Percentiles rank a stretch among this genome's conserved stretches.
phyloP scores from a whole-genome alignment of 1,140 invertebrate species.

The Drosophila ohnishii region DNA sequence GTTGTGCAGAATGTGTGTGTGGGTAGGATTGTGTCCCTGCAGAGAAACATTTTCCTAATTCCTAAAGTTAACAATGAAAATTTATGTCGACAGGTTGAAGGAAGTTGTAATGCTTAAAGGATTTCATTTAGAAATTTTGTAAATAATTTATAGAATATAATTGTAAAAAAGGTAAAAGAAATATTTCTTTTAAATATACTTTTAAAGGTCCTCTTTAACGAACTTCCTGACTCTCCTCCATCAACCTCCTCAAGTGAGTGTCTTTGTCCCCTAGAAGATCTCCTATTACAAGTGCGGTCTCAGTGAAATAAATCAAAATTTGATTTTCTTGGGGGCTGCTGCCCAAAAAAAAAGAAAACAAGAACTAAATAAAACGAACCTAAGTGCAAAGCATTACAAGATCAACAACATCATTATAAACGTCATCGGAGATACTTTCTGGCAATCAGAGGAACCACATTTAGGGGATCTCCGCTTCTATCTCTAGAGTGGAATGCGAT shows the following conservation, averaged over 20 bases:
- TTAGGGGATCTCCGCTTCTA: not conserved
- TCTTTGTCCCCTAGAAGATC: slow-evolving; percentile 14
- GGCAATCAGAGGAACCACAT: slow-evolving; percentile 5
- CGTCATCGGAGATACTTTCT: slow-evolving; percentile 42
- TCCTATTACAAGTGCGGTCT: slow-evolving; percentile 74
- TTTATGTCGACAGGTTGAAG: slow-evolving; percentile 63
- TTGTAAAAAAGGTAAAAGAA: not conserved
- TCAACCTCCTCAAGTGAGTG: slow-evolving; percentile 34
- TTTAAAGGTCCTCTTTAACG: not conserved
- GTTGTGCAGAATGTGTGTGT: slow-evolving; percentile 20
- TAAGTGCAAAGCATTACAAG: slow-evolving; percentile 74
- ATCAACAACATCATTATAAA: slow-evolving; percentile 76
- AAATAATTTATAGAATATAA: not conserved
- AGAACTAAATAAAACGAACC: slow-evolving; percentile 20
- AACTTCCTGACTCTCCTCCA: not conserved
- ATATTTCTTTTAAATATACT: not conserved
- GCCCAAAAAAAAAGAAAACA: not conserved
- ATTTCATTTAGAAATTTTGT: not conserved
- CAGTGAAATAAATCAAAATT: slow-evolving; percentile 74
- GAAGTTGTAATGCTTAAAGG: slow-evolving; percentile 36
- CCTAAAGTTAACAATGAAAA: slow-evolving; percentile 28
- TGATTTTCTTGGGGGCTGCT: slow-evolving; percentile 31
- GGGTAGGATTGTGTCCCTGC: not conserved
- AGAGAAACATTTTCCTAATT: slow-evolving; percentile 22
- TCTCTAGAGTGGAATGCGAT: slow-evolving; percentile 19